Evolutionary conservation across 2,113 vertebrate genomes (phyloP).

Genomic region (Phalacrocorax carbo): DNA sequence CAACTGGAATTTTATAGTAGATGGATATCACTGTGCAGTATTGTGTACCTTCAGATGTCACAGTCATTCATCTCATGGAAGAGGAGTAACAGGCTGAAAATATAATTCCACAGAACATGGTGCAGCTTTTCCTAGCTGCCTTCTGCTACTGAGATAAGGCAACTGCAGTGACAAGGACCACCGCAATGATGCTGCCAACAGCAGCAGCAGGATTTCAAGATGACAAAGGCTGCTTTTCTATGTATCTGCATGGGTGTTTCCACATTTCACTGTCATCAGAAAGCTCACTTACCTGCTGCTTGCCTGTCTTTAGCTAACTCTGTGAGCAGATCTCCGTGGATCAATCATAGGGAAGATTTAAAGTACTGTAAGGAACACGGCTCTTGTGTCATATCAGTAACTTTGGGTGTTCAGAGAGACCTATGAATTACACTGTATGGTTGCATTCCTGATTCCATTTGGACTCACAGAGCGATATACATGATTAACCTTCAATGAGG

Average conservation of each 20-base stretch:
- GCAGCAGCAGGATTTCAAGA: background rate
- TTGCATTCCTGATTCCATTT: background rate
- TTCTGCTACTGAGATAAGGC: background rate
- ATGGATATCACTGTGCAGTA: background rate
- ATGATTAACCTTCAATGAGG: background rate
- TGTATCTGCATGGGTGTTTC: background rate
- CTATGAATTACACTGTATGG: background rate
- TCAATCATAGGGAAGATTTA: background rate
- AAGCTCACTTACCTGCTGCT: background rate
- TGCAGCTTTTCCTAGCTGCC: background rate
- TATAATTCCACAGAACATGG: background rate
- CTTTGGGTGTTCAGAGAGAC: background rate
- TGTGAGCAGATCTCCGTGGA: background rate
- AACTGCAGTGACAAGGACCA: background rate
- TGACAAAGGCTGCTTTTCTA: background rate
- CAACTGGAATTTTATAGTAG: background rate
- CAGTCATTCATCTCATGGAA: background rate
- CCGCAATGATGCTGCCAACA: background rate
- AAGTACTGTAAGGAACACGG: background rate
- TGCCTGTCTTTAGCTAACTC: background rate
- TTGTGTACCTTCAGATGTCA: background rate
- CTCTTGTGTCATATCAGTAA: background rate
- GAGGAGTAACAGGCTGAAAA: background rate
- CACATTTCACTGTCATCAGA: background rate
- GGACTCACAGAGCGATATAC: rapidly evolving